A percentile compares a stretch with the other conserved stretches of the same genome.
phyloP scores from a whole-genome alignment of 2,113 vertebrate species.

The Beaufortia kweichowensis region DNA sequence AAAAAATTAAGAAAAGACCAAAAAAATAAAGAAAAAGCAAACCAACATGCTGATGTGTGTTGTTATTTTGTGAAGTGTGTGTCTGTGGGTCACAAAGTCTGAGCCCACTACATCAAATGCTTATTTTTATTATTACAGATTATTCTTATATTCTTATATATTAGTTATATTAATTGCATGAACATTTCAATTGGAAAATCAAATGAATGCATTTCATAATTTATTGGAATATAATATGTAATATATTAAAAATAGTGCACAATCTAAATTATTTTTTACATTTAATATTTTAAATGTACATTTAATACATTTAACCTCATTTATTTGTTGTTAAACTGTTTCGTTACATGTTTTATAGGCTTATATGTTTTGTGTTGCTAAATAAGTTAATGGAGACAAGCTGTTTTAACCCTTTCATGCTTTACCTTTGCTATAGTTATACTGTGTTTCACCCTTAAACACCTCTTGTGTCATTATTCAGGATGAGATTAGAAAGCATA shows the following conservation, averaged over 20 bases:
- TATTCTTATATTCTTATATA: background rate
- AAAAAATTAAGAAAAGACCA: constrained; percentile 55
- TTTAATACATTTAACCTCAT: too few species aligned
- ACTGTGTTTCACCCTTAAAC: background rate
- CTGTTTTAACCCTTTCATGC: background rate
- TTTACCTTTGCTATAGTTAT: background rate
- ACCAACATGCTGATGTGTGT: constrained; percentile 30
- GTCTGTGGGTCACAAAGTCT: background rate
- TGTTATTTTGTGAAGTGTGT: background rate
- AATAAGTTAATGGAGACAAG: background rate
- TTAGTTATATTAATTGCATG: background rate
- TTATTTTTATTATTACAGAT: background rate
- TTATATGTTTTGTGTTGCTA: background rate
- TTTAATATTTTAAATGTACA: too few species aligned
- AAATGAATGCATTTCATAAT: too few species aligned
- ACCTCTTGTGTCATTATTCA: background rate
- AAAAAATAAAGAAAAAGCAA: constrained; percentile 64
- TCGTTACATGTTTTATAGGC: too few species aligned
- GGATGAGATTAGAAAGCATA: background rate
- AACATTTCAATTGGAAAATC: too few species aligned
- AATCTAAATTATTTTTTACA: too few species aligned
- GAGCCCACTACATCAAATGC: too few species aligned
- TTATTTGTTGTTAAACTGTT: too few species aligned
- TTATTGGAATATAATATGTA: too few species aligned
- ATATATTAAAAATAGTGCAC: too few species aligned